Percentiles rank a stretch among this genome's conserved stretches.
Conservation (phyloP, 2,797 vertebrate species). For the Silurus lanzhouensis region DNA sequence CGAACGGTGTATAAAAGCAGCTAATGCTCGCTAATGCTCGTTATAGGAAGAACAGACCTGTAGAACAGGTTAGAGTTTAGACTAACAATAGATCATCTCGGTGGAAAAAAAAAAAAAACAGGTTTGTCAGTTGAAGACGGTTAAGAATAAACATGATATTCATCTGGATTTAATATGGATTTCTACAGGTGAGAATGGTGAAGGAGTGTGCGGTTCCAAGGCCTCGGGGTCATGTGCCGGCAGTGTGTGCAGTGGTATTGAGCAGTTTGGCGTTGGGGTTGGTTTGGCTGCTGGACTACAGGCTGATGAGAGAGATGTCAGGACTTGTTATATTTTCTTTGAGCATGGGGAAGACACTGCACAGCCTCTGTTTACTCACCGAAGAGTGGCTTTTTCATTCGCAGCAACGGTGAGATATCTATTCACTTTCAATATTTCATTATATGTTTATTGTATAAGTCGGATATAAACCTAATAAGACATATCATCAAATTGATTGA, state of each 20-base stretch:
- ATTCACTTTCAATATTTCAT: background rate
- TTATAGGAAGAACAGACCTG: background rate
- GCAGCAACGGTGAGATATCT: slow-evolving; percentile 46
- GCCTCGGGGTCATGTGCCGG: slow-evolving; percentile 61
- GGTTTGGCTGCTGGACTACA: slow-evolving; percentile 31
- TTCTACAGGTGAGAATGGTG: slow-evolving; percentile 40
- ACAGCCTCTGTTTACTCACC: slow-evolving; percentile 40
- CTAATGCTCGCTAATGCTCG: too few species aligned
- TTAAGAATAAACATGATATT: background rate
- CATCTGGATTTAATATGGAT: too few species aligned
- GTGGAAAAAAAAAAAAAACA: background rate
- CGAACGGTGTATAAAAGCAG: background rate
- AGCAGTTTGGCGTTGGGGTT: background rate
- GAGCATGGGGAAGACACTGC: slow-evolving; percentile 50
- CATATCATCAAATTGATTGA: background rate
- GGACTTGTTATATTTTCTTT: slow-evolving; percentile 55
- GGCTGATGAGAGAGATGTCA: slow-evolving; percentile 46
- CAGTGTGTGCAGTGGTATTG: slow-evolving; percentile 46
- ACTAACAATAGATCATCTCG: too few species aligned
- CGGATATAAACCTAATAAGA: background rate
- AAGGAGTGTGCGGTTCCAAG: slow-evolving; percentile 59
- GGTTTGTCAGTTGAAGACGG: background rate
- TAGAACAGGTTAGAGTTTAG: background rate
- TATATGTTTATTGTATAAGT: background rate
- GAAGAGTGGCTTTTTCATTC: slow-evolving; percentile 52